A percentile compares a stretch with the other conserved stretches of the same genome.
phyloP scores from a whole-genome alignment of 2,888 invertebrate genomes.

The Amphipoea oculea region DNA sequence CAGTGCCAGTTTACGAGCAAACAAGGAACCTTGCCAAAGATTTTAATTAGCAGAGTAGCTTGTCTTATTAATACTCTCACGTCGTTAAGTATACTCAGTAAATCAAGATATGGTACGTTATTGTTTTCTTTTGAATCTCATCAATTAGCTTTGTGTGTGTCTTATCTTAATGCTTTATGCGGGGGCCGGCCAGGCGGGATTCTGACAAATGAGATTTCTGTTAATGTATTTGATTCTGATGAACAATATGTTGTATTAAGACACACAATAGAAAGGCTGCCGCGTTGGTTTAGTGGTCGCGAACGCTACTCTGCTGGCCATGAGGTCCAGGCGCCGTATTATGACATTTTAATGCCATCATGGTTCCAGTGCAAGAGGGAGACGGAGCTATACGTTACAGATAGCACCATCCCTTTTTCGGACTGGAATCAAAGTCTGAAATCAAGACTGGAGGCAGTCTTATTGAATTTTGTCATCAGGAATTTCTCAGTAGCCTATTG shows the following conservation, averaged over 20 bases:
- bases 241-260: background rate
- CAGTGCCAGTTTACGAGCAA: background rate
- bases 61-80: slow-evolving; percentile 20
- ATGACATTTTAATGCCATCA: too few relatives aligned
- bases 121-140: slow-evolving; percentile 60
- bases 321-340: too few relatives aligned
- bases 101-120: slow-evolving; percentile 57
- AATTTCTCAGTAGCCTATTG: background rate
- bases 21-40: background rate
- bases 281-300: too few relatives aligned
- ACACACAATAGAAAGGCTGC: background rate
- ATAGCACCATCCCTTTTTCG: too few relatives aligned
- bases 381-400: too few relatives aligned
- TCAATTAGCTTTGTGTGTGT: slow-evolving; percentile 53
- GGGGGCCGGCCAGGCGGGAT: slow-evolving; percentile 7
- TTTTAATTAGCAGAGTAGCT: background rate
- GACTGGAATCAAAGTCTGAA: too few relatives aligned
- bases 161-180: slow-evolving; percentile 47
- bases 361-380: too few relatives aligned
- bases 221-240: slow-evolving; percentile 24
- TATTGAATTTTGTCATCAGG: background rate
- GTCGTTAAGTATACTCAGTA: slow-evolving; percentile 30
- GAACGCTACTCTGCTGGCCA: too few relatives aligned
- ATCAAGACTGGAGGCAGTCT: too few relatives aligned
- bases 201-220: slow-evolving; percentile 19